Conservation (phyloP, 2,888 invertebrate genomes). For the Blera fallax region DNA sequence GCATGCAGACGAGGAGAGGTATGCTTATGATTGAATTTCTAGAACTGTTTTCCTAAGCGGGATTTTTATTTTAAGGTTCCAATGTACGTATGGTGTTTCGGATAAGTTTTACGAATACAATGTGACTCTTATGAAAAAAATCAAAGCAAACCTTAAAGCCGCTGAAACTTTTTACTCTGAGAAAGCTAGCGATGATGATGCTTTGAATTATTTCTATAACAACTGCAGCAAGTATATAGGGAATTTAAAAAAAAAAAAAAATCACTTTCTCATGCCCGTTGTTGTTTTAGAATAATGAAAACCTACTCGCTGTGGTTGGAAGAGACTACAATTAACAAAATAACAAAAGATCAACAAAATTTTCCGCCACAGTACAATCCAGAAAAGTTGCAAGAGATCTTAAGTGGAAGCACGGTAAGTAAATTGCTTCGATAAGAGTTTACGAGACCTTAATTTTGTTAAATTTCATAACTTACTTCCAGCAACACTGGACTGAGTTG, state of each 20-base stretch:
- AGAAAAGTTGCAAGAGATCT: conserved; percentile 84
- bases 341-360: conserved; percentile 79
- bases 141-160: conserved; percentile 87
- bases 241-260: neutral
- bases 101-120: conserved; percentile 89
- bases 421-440: neutral
- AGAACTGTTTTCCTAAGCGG: neutral
- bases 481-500: conserved; percentile 87
- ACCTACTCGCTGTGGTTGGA: conserved; percentile 90
- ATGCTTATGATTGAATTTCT: neutral
- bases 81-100: conserved; percentile 84
- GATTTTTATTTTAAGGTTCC: conserved; percentile 69
- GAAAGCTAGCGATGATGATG: conserved; percentile 79
- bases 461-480: conserved; percentile 54
- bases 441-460: neutral
- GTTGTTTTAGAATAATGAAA: conserved; percentile 83
- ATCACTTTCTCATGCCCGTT: neutral
- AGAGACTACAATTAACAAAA: conserved; percentile 88
- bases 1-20: conserved; percentile 76
- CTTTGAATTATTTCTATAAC: conserved; percentile 78
- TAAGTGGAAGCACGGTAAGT: conserved; percentile 84
- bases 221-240: conserved; percentile 79
- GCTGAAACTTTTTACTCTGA: conserved; percentile 84
- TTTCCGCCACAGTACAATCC: conserved; percentile 89
- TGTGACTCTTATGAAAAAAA: conserved; percentile 86